These are phyloP conservation scores for Cyanistes caeruleus DNA, from an alignment of 2,113 vertebrate species.

Conservation along the genomic window DNA sequence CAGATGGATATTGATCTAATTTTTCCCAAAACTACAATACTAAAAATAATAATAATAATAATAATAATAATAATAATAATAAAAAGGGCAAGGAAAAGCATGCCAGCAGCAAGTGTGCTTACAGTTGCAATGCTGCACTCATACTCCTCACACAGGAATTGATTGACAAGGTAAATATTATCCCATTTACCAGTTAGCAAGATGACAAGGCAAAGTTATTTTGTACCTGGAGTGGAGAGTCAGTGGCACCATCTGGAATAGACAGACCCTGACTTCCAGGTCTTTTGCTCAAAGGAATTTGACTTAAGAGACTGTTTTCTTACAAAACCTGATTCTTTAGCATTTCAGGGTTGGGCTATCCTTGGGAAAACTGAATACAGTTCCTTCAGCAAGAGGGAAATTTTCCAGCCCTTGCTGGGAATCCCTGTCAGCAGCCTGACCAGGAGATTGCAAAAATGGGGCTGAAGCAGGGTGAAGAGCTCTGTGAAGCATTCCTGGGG, in stretches of 20 bases:
- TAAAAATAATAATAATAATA: not conserved
- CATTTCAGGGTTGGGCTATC: not conserved
- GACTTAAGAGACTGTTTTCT: not conserved
- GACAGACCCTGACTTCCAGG: not conserved
- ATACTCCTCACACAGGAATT: not conserved
- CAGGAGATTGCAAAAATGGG: not conserved
- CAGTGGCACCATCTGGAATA: not conserved
- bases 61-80: too few relatives aligned
- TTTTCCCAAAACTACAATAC: not conserved
- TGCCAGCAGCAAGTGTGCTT: not conserved
- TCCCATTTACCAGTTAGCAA: not conserved
- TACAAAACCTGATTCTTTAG: not conserved
- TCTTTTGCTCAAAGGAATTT: not conserved
- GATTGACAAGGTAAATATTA: not conserved
- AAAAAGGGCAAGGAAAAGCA: not conserved
- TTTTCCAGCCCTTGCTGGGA: not conserved
- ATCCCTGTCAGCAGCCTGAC: not conserved
- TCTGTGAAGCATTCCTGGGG: not conserved
- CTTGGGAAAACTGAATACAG: constrained; percentile 4
- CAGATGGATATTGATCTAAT: not conserved
- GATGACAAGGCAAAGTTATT: not conserved
- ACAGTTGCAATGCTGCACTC: not conserved
- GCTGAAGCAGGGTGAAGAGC: not conserved
- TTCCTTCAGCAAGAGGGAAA: not conserved
- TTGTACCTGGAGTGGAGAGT: not conserved